A percentile compares a stretch with the other conserved stretches of the same genome.
These are phyloP conservation scores for Apocrypta bakeri DNA, from an alignment of 1,140 invertebrate genomes.

Conservation along the genomic window DNA sequence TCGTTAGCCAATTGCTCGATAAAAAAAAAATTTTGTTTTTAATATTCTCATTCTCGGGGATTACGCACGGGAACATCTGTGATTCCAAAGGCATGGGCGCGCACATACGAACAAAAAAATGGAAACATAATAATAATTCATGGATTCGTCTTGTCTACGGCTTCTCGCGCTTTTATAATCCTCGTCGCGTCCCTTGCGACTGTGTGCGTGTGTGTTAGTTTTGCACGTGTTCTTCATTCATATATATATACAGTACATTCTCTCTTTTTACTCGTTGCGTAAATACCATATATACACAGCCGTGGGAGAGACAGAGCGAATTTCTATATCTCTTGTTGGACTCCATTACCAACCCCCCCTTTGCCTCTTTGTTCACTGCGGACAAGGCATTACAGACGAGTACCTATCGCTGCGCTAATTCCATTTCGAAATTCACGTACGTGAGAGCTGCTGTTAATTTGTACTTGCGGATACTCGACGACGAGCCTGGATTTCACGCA, in stretches of 20 bases:
- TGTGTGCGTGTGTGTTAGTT: too few relatives aligned
- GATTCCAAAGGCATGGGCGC: neutral
- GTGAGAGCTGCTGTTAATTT: conserved; percentile 31
- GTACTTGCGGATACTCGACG: conserved; percentile 43
- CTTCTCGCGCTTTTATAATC: neutral
- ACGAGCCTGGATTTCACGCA: conserved; percentile 27
- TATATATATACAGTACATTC: neutral
- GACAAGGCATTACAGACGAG: neutral
- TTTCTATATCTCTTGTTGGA: neutral
- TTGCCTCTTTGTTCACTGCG: neutral
- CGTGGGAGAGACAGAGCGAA: neutral
- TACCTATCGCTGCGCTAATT: conserved; percentile 42
- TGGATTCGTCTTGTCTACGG: neutral
- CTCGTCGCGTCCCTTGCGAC: neutral
- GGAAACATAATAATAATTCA: conserved; percentile 31
- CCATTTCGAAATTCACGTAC: conserved; percentile 39
- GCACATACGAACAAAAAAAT: conserved; percentile 1
- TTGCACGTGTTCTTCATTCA: conserved; percentile 13
- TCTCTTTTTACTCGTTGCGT: neutral
- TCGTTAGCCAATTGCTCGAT: neutral
- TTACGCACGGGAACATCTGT: neutral
- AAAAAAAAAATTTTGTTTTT: neutral
- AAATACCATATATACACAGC: neutral
- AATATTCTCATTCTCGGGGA: too few relatives aligned
- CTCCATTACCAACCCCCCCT: neutral